A percentile compares a stretch with the other conserved stretches of the same genome.
Conservation (phyloP, 1,140 invertebrate genomes). For the Caerostris darwini region DNA sequence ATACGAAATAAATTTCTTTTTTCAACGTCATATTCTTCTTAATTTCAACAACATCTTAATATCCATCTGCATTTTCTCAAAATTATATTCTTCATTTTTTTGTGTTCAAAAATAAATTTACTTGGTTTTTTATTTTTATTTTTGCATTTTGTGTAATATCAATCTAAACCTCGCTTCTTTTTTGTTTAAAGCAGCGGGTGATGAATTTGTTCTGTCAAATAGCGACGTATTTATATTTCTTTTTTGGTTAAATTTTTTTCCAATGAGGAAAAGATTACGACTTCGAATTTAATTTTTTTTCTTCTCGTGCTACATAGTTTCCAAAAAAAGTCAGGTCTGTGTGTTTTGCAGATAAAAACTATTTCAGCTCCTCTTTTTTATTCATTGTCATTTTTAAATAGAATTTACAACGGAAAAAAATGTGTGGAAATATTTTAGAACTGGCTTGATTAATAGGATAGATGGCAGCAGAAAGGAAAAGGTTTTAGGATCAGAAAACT, state of each 20-base stretch:
- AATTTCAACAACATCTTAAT: too few species aligned
- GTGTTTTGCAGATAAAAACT: conserved; percentile 22
- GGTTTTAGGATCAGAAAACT: background rate
- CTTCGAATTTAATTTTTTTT: background rate
- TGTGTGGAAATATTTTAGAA: conserved; percentile 3
- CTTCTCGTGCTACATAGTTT: background rate
- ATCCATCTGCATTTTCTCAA: too few species aligned
- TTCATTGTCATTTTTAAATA: background rate
- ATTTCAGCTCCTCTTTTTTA: too few species aligned
- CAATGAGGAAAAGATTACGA: conserved; percentile 12
- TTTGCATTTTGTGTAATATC: too few species aligned
- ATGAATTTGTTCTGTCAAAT: conserved; percentile 26
- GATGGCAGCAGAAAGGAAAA: background rate
- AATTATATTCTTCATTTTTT: too few species aligned
- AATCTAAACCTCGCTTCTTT: background rate
- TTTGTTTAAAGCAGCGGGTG: conserved; percentile 19
- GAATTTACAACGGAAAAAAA: background rate
- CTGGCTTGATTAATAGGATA: background rate
- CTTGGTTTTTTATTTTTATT: too few species aligned
- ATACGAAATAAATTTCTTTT: too few species aligned
- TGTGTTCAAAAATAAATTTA: too few species aligned
- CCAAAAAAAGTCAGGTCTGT: background rate
- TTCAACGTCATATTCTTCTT: too few species aligned
- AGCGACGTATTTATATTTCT: conserved; percentile 5
- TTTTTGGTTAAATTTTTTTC: background rate